A percentile compares a stretch with the other conserved stretches of the same genome.
Conservation (phyloP, 1,140 invertebrate genomes). For the Gryllus bimaculatus region DNA sequence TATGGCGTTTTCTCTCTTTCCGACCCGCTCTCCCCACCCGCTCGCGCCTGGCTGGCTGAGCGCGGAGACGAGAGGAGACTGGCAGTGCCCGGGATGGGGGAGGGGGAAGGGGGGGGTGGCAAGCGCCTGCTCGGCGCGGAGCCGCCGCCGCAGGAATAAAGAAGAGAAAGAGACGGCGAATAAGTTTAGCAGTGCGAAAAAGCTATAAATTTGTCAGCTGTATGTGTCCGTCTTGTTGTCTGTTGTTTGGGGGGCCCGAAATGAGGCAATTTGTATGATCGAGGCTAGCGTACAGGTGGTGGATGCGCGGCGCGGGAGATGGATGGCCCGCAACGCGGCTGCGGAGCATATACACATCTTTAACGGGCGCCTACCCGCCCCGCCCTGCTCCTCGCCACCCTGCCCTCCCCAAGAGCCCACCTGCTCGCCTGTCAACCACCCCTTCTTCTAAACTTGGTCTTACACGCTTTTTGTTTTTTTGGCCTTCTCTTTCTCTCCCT, state of each 20-base stretch:
- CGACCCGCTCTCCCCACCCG: not conserved
- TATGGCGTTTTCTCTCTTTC: slow-evolving; percentile 12
- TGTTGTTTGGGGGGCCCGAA: slow-evolving; percentile 19
- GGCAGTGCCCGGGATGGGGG: not conserved
- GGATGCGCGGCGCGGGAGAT: not conserved
- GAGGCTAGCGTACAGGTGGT: slow-evolving; percentile 18
- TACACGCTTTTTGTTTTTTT: too few species aligned
- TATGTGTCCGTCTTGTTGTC: slow-evolving; percentile 19
- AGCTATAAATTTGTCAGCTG: slow-evolving; percentile 23
- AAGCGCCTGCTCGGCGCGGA: not conserved
- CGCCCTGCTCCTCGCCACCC: too few species aligned
- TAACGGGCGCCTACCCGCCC: too few species aligned
- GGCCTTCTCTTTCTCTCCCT: too few species aligned
- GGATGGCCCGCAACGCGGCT: not conserved
- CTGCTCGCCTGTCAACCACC: too few species aligned
- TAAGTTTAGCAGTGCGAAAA: slow-evolving; percentile 22
- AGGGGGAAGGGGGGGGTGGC: not conserved
- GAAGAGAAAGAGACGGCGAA: not conserved
- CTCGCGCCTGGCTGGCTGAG: not conserved
- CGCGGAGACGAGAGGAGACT: not conserved
- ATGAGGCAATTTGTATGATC: slow-evolving; percentile 24
- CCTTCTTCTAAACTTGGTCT: too few species aligned
- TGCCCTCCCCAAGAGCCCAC: too few species aligned
- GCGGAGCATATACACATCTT: not conserved
- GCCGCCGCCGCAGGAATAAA: not conserved